Evolutionary conservation across 2,113 vertebrate species (phyloP), one percentile per base, ranked within the genome.

Genomic region (rabbit (Oryctolagus cuniculus)): DNA sequence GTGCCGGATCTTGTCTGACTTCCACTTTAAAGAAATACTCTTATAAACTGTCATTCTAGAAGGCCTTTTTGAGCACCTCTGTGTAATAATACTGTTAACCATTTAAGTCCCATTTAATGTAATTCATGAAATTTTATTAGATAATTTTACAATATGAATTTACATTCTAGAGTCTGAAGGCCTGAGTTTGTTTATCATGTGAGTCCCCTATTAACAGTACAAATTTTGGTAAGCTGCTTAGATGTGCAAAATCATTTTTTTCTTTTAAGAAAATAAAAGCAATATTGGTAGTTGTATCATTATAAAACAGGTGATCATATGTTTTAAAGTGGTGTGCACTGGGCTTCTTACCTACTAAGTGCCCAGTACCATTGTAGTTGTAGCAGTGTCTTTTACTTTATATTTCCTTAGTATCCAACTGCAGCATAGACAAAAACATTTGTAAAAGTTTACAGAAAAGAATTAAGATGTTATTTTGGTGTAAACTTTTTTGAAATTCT

Each of bases 1-100:
- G n/a, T n/a, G n/a, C n/a, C n/a, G n/a, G n/a, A n/a, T n/a, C n/a
- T n/a, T n/a, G n/a, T n/a, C 22, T 63, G 5, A 10, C 1, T 73
- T 94, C 4, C 27, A 24, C 10, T 38, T 63, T 74, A 66, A 85
- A 90, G 72, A 29, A 12, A 29, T 3, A 44, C 3, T 67, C 3
- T 81, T 92, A 94, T 93, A 6, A 4, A 67, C 38, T 4, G 51
- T 80, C 72, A 73, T 58, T 85, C 90, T 87, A 63, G 3, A 64
- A 84, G 10, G 13, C 55, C 0, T 6, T 81, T 89, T 84, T 34
- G 3, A 85, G 38, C 24, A 67, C 87, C 0, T 89, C 17, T 74
- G 0, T 63, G n/a, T 58, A 44, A 80, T 72, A 21, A 87, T 84
- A 44, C 8, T 70, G 25, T 84, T 83, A 86, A 70, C 70, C 2